These are phyloP conservation scores for Phylloscopus collybita DNA, from an alignment of 2,797 vertebrate species.

Conservation along the genomic window DNA sequence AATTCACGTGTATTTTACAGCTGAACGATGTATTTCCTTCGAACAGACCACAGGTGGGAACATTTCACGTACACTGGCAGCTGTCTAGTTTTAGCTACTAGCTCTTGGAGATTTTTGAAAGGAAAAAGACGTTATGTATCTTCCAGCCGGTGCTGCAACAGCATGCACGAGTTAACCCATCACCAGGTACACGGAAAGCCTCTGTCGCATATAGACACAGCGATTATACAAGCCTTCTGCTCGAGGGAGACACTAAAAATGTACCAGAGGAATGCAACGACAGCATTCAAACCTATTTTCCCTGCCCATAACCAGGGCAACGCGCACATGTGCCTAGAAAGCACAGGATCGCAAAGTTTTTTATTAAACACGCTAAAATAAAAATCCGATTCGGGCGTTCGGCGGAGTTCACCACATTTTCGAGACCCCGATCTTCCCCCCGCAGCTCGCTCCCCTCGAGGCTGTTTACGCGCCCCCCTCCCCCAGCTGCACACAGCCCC, in stretches of 20 bases:
- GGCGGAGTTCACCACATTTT: background rate
- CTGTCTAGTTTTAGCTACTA: background rate
- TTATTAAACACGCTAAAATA: background rate
- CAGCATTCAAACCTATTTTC: slow-evolving; percentile 20
- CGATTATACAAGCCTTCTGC: slow-evolving; percentile 39
- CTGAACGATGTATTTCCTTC: background rate
- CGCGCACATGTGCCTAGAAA: slow-evolving; percentile 41
- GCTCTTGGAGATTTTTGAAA: background rate
- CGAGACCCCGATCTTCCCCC: background rate
- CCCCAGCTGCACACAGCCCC: background rate
- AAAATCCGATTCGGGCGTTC: background rate
- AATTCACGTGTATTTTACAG: background rate
- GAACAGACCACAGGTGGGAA: background rate
- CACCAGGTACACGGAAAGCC: slow-evolving; percentile 46
- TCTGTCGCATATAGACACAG: slow-evolving; percentile 7
- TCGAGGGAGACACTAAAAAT: slow-evolving; percentile 37
- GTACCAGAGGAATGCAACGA: slow-evolving; percentile 20
- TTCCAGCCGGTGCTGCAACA: background rate
- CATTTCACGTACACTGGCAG: background rate
- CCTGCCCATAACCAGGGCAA: slow-evolving; percentile 45
- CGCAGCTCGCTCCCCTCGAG: background rate
- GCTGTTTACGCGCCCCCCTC: background rate
- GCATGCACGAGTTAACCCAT: background rate
- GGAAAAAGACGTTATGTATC: background rate
- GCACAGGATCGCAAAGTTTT: slow-evolving; percentile 36